Conservation (phyloP, 1,140 invertebrate species). For the Asbolus verrucosus region DNA sequence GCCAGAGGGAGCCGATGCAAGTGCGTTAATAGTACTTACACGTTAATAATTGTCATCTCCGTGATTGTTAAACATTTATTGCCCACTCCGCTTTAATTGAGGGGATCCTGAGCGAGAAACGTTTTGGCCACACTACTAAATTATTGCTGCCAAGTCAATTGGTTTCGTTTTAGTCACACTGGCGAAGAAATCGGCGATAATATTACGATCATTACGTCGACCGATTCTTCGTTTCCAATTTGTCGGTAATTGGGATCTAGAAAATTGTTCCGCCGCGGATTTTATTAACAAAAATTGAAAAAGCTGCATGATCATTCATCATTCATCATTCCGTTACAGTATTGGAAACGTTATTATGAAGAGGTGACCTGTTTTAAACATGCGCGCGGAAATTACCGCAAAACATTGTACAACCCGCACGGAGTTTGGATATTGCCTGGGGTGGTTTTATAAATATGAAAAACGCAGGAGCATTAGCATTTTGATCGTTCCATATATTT, state of each 20-base stretch:
- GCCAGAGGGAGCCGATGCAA: too few relatives aligned
- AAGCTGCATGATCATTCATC: slow-evolving; percentile 2
- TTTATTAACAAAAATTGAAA: background rate
- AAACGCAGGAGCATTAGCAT: too few relatives aligned
- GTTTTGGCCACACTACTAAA: slow-evolving; percentile 10
- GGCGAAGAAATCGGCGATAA: slow-evolving; percentile 11
- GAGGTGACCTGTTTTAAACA: slow-evolving; percentile 20
- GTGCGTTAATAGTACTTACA: background rate
- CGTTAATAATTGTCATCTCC: slow-evolving; percentile 3
- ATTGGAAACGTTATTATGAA: slow-evolving; percentile 15
- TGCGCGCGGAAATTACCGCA: slow-evolving; percentile 21
- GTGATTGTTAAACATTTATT: slow-evolving; percentile 19
- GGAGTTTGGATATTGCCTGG: too few relatives aligned
- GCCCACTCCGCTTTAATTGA: background rate
- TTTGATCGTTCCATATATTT: too few relatives aligned
- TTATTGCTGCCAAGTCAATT: slow-evolving; percentile 32
- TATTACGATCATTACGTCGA: slow-evolving; percentile 9
- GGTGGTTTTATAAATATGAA: too few relatives aligned
- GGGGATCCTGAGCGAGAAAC: background rate
- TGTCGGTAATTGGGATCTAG: background rate
- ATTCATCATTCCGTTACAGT: slow-evolving; percentile 16
- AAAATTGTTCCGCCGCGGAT: background rate
- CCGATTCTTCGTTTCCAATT: background rate
- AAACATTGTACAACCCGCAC: slow-evolving; percentile 7
- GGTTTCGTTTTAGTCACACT: background rate